Conservation (phyloP, 2,888 invertebrate species). For the Heteromyza rotundicornis region DNA sequence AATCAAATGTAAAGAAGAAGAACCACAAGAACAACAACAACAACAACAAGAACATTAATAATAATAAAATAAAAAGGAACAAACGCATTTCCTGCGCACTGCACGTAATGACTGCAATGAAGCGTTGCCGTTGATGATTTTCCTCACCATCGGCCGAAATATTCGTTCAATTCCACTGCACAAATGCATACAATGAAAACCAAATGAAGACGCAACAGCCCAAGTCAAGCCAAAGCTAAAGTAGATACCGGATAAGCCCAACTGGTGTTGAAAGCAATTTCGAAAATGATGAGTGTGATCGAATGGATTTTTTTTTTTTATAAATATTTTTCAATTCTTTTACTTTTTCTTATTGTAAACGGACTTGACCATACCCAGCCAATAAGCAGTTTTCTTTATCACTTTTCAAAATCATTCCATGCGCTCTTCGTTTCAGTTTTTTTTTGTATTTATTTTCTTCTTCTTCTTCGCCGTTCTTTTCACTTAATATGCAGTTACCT, state of each 20-base stretch:
- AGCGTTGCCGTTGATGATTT: conserved; percentile 52
- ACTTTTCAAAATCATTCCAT: conserved; percentile 59
- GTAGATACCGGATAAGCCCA: conserved; percentile 23
- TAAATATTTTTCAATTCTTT: not conserved
- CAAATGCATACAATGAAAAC: not conserved
- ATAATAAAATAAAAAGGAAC: conserved; percentile 12
- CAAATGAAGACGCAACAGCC: not conserved
- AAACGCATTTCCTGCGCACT: too few species aligned
- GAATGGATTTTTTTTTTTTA: conserved; percentile 35
- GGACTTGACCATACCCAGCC: conserved; percentile 23
- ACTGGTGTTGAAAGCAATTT: conserved; percentile 61
- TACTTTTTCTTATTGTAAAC: conserved; percentile 2
- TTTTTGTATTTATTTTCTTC: conserved; percentile 16
- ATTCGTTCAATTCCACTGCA: not conserved
- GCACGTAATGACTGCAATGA: conserved; percentile 11
- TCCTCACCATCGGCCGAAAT: conserved; percentile 36
- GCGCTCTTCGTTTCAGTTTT: not conserved
- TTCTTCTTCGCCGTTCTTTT: not conserved
- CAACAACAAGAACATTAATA: not conserved
- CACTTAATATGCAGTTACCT: not conserved
- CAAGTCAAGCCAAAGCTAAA: not conserved
- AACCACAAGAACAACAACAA: not conserved
- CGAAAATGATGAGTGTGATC: conserved; percentile 60
- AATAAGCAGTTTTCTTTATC: conserved; percentile 60
- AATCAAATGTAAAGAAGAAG: too few species aligned